These are phyloP conservation scores for Drosophila tani DNA, from an alignment of 1,140 invertebrate genomes.

Conservation along the genomic window DNA sequence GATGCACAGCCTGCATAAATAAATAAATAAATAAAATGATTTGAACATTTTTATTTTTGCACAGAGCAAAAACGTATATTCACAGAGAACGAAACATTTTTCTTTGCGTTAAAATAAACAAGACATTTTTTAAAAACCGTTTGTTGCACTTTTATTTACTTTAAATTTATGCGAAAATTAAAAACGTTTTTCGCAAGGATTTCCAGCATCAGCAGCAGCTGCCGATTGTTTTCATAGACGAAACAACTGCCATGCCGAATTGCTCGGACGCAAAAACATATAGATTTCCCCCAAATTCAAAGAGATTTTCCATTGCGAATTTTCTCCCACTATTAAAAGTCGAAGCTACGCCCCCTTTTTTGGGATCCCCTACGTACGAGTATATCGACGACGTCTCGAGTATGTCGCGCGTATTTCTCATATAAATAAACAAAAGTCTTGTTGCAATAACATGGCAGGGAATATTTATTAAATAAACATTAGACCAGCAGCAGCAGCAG, in stretches of 20 bases:
- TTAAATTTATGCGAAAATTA: constrained; percentile 84
- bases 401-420: constrained; percentile 78
- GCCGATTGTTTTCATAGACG: constrained; percentile 71
- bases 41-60: constrained; percentile 79
- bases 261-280: constrained; percentile 45
- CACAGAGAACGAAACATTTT: constrained; percentile 54
- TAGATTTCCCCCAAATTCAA: constrained; percentile 42
- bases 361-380: neutral
- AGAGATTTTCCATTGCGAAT: constrained; percentile 54
- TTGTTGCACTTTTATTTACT: constrained; percentile 72
- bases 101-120: constrained; percentile 81
- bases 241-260: constrained; percentile 52
- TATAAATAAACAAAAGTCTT: constrained; percentile 78
- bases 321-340: constrained; percentile 20
- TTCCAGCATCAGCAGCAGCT: constrained; percentile 29
- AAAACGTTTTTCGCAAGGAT: constrained; percentile 79
- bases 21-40: constrained; percentile 84
- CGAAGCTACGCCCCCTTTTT: constrained; percentile 10
- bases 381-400: constrained; percentile 55
- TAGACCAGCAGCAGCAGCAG: constrained; percentile 57
- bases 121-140: constrained; percentile 55
- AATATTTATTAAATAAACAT: constrained; percentile 83
- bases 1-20: constrained; percentile 81
- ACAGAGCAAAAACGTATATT: constrained; percentile 12
- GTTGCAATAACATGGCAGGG: constrained; percentile 76